Conservation (phyloP, 2,888 invertebrate genomes). For the Tetragonula carbonaria region DNA sequence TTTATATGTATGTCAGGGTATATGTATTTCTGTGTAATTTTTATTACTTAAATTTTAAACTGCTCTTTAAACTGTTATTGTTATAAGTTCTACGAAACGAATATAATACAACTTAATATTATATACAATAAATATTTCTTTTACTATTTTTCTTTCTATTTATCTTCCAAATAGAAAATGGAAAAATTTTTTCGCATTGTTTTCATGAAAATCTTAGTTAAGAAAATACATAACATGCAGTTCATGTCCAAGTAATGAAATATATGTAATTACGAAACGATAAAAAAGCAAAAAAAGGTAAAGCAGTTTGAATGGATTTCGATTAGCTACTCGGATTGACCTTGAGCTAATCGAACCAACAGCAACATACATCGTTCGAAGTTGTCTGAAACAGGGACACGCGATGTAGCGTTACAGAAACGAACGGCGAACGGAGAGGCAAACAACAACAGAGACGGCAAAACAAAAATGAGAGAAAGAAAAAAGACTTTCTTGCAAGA, state of each 20-base stretch:
- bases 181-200: no score
- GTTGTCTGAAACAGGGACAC: background rate
- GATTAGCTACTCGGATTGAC: conserved; percentile 1
- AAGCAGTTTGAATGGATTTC: background rate
- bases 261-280: background rate
- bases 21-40: no score
- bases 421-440: background rate
- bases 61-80: no score
- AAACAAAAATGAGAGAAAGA: conserved; percentile 23
- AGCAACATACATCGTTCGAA: background rate
- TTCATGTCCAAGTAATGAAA: background rate
- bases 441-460: conserved; percentile 9
- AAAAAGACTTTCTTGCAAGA: conserved; percentile 66
- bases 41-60: no score
- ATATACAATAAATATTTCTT: no score
- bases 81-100: no score
- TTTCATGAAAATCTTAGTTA: no score
- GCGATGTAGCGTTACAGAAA: background rate
- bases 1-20: no score
- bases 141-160: no score
- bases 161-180: no score
- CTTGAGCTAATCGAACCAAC: conserved; percentile 19
- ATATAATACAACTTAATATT: no score
- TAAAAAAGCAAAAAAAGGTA: background rate
- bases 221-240: no score